These are phyloP conservation scores for Heliconius ismenius DNA, from an alignment of 2,888 invertebrate species.

Conservation along the genomic window DNA sequence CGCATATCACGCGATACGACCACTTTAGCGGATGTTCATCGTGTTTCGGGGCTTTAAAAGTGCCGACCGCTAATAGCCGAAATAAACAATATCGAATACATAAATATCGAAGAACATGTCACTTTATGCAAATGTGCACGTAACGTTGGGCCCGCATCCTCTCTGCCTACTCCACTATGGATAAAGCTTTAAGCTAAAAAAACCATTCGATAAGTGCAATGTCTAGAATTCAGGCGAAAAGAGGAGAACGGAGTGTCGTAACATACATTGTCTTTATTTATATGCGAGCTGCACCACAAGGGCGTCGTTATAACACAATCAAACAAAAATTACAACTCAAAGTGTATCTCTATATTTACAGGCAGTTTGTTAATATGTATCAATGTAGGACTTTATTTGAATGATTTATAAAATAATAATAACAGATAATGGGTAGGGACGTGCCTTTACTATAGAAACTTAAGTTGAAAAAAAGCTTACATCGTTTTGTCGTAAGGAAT, in stretches of 20 bases:
- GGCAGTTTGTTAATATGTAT: background rate
- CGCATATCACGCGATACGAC: slow-evolving; percentile 55
- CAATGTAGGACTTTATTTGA: background rate
- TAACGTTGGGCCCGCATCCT: background rate
- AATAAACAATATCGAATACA: slow-evolving; percentile 43
- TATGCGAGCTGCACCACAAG: background rate
- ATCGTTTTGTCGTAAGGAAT: slow-evolving; percentile 35
- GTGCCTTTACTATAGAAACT: background rate
- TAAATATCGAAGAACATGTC: slow-evolving; percentile 20
- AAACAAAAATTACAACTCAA: no score
- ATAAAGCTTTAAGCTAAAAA: background rate
- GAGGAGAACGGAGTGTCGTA: no score
- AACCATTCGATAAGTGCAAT: no score
- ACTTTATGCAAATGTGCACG: slow-evolving; percentile 14
- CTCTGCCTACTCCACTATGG: background rate
- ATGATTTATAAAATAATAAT: background rate
- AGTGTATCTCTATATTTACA: no score
- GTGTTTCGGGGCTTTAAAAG: slow-evolving; percentile 47
- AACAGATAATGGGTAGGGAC: background rate
- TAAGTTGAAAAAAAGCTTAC: background rate
- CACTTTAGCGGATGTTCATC: slow-evolving; percentile 57
- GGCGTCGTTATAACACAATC: no score
- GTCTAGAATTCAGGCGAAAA: no score
- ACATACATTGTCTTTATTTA: background rate
- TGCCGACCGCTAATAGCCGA: slow-evolving; percentile 47